phyloP scores from a whole-genome alignment of 1,140 invertebrate genomes.

The Caenorhabditis elegans region WBcel235 BX284606.5:5369501-5370000 shows the following conservation, averaged over 20 bases:
- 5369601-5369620: conserved; percentile 6
- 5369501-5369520: no score
- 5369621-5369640: conserved; percentile 33
- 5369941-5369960: neutral
- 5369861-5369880: no score
- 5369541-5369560: no score
- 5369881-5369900: neutral
- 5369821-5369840: neutral
- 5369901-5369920: neutral
- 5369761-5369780: neutral
- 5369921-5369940: conserved; percentile 1
- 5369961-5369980: conserved; percentile 3
- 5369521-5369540: no score
- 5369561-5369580: neutral
- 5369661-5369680: conserved; percentile 31
- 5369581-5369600: neutral
- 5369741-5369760: neutral
- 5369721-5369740: neutral
- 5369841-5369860: neutral
- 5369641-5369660: conserved; percentile 7
- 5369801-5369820: neutral
- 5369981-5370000: neutral
- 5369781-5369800: conserved; percentile 8
- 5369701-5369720: neutral
- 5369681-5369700: conserved; percentile 25